phyloP scores from a whole-genome alignment of 2,113 vertebrate genomes.

The Calonectris borealis region DNA sequence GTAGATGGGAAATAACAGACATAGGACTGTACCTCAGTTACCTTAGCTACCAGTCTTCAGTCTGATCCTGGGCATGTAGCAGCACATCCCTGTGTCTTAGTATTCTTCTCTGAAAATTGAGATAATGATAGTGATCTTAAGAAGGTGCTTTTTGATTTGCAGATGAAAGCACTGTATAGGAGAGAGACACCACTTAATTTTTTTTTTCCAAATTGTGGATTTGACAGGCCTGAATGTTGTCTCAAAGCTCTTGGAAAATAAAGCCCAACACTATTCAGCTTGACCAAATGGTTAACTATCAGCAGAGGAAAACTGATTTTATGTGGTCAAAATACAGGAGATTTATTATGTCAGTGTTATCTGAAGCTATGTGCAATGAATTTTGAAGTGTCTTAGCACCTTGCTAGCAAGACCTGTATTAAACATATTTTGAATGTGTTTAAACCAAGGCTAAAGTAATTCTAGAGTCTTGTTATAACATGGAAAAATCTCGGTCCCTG shows the following conservation, averaged over 20 bases:
- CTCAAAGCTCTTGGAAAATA: not conserved
- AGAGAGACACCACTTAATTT: not conserved
- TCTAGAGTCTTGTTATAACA: slow-evolving; percentile 13
- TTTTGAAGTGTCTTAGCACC: not conserved
- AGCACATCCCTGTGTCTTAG: not conserved
- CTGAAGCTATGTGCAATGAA: not conserved
- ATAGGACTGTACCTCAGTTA: not conserved
- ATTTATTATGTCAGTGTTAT: not conserved
- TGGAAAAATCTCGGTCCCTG: slow-evolving; percentile 28
- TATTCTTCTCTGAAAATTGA: slow-evolving; percentile 45
- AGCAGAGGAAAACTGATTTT: not conserved
- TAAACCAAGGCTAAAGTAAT: not conserved
- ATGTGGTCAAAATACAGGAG: not conserved
- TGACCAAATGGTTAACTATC: not conserved
- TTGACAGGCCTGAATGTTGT: not conserved
- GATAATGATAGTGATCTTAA: slow-evolving; percentile 29
- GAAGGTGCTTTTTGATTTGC: slow-evolving; percentile 23
- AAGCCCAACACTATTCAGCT: not conserved
- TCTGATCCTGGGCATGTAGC: not conserved
- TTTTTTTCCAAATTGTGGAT: not conserved
- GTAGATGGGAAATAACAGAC: not conserved
- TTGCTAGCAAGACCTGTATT: not conserved
- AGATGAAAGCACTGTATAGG: not conserved
- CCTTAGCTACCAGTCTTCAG: not conserved
- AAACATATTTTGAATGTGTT: not conserved